Evolutionary conservation across 1,140 invertebrate genomes (phyloP), one percentile per base, ranked within the genome.

Genomic region (Meloidogyne exigua): DNA sequence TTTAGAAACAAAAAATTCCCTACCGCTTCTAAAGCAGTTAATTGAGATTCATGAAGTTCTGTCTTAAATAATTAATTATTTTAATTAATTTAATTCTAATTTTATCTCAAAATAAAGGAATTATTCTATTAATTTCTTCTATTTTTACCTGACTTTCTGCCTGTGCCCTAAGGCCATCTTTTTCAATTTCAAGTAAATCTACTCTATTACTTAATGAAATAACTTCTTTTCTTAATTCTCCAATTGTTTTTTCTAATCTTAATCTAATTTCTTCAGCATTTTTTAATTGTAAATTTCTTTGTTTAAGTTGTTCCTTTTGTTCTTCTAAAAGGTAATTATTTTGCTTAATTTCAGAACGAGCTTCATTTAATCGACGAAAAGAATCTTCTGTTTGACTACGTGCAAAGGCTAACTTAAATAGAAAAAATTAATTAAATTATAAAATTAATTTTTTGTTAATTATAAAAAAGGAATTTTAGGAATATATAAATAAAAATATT

Each of bases 141-240:
- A n/a, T n/a, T n/a, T n/a, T 68, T 68, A 21, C 57, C 67, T 87
- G 85, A 72, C 82, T 86, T 72, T 86, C 84, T 21, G 81, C 83
- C 68, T 86, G 85, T 64, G 83, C 80, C 75, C 77, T 78, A 21
- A 86, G 76, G 26, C 85, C 87, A 64, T 84, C 77, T 32, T 86
- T 68, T 76, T 86, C 85, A n/a, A 80, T 84, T 73, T 86, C 85
- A 18, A 86, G 71, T 65, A 86, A 84, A 44, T 87, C 84, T 4
- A 85, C 85, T 70, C 79, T 77, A 32, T 76, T 85, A 36, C 82
- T 84, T 68, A 86, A 66, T 4, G 78, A 78, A 68, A 81, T 86
- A 32, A 87, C 80, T 86, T 86, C 85, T 25, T 67, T 72, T 77
- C 85, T 80, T 21, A 87, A 49, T 62, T 86, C 82, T 21, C 74